These are phyloP conservation scores for Ptychadena robeensis DNA, from an alignment of 2,797 vertebrate species.

Conservation along the genomic window DNA sequence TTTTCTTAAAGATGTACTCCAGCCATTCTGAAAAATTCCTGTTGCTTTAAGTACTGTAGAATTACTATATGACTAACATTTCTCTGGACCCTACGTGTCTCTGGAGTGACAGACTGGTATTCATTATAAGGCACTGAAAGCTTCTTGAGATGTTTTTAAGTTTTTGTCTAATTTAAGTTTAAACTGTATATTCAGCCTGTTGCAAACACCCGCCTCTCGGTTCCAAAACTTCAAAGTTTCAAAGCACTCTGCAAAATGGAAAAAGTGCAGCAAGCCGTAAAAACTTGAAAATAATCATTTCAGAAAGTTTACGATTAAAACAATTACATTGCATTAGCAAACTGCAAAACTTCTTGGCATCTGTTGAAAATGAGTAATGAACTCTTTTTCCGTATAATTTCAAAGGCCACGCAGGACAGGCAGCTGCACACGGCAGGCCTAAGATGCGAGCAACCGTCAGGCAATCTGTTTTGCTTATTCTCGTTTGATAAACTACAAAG, in stretches of 20 bases:
- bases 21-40: no score
- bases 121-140: no score
- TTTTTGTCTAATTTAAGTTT: no score
- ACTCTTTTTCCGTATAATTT: constrained; percentile 57
- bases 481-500: constrained; percentile 58
- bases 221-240: not conserved
- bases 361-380: constrained; percentile 59
- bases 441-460: constrained; percentile 51
- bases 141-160: no score
- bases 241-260: not conserved
- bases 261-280: not conserved
- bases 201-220: not conserved
- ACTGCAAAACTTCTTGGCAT: constrained; percentile 50
- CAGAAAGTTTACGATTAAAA: constrained; percentile 38
- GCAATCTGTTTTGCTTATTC: constrained; percentile 58
- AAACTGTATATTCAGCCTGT: not conserved
- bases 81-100: no score
- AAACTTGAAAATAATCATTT: constrained; percentile 21
- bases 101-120: no score
- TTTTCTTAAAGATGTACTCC: no score
- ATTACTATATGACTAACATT: no score
- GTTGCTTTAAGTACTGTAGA: no score
- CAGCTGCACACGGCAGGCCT: constrained; percentile 54
- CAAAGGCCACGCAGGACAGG: constrained; percentile 50
- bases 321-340: constrained; percentile 48